Percentiles rank a stretch among this genome's conserved stretches.
Evolutionary conservation across 2,888 invertebrate species (phyloP).

Genomic region (Rutpela maculata): DNA sequence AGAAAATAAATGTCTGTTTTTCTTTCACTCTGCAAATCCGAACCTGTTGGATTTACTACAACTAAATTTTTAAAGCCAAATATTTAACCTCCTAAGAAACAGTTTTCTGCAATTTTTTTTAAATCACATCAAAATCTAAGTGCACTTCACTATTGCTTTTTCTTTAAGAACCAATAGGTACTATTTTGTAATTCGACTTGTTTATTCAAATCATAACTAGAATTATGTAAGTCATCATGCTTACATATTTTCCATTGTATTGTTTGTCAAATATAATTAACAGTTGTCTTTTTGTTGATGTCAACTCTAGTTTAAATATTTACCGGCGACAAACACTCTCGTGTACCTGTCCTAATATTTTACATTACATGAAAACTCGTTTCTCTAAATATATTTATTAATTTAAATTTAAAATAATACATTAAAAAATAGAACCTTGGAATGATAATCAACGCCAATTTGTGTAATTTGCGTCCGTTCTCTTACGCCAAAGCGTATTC

Average conservation of each 20-base stretch:
- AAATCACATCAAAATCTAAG: no score
- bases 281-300: constrained; percentile 29
- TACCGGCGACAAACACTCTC: constrained; percentile 11
- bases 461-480: constrained; percentile 33
- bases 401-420: constrained; percentile 28
- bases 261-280: constrained; percentile 33
- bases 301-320: constrained; percentile 33
- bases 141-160: no score
- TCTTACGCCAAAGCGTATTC: constrained; percentile 32
- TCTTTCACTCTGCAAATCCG: no score
- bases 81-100: no score
- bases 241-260: constrained; percentile 15
- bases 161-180: background rate
- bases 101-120: no score
- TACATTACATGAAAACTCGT: background rate
- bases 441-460: constrained; percentile 24
- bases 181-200: background rate
- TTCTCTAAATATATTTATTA: constrained; percentile 13
- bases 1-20: no score
- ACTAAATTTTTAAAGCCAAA: no score
- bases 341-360: background rate
- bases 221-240: constrained; percentile 19
- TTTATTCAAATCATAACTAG: background rate
- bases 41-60: no score
- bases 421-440: constrained; percentile 38